Base-by-base conservation (phyloP, 2,113 vertebrate genomes). In the Megaceryle maxima region DNA sequence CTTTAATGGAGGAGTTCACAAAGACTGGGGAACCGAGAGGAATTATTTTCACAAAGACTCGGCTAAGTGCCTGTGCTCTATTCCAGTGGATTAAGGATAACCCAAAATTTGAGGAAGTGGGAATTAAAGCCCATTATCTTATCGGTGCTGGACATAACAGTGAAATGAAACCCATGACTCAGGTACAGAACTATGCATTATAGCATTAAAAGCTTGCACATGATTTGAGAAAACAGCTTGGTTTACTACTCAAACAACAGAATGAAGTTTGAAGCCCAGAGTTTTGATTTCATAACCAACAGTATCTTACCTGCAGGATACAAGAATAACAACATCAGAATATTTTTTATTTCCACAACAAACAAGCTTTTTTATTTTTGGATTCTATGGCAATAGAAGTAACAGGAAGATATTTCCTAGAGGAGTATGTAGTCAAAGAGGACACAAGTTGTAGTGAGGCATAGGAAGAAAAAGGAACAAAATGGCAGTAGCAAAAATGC, bases 41-140 rank as follows among this genome's bases (percentile, higher is more conserved):
- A 84, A 99, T 99, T 76, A 98, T 99, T 97, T 99, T 99, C 97
- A 99, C 99, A 69, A 99, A 98, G 97, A 99, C 99, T 13, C 98
- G 99, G 11, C 98, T 97, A 88, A 99, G 99, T 51, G 98, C 99
- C 44, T 98, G 98, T 51, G 98, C 99, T 73, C 98, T 99, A 11
- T 98, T 93, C 72, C 98, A 99, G 83, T 99, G 99, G 99, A 98
- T 99, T 94, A 97, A 97, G 74, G 99, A 99, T 91, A 99, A 99
- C 92, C 83, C 98, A 62, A 99, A 99, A 96, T 99, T 99, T 97
- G 97, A 97, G 56, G 99, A 99, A 87, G 97, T 98, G 12, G 98
- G 97, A 39, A 98, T 99, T 74, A 99, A 97, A 76, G 97, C 98
- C 3, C 97, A 98, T n/a, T 96, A 99, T 87, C 95, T 99, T 50